Conservation (phyloP, 1,140 invertebrate genomes). For the Drosophila truncata region DNA sequence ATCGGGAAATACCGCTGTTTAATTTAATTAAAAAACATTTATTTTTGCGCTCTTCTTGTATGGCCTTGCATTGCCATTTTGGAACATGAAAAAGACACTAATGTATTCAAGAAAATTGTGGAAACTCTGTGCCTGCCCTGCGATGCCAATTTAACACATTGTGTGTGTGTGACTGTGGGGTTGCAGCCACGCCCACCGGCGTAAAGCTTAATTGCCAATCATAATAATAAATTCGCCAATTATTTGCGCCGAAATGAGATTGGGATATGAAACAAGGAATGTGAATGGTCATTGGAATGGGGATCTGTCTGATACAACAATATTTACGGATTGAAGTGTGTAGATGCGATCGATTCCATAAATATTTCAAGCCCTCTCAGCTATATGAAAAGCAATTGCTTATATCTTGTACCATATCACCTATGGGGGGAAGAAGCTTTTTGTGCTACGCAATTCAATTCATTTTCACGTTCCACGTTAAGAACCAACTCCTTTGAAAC, state of each 20-base stretch:
- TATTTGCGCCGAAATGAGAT: slow-evolving; percentile 18
- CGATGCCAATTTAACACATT: slow-evolving; percentile 19
- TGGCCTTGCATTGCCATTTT: slow-evolving; percentile 42
- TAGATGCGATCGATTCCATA: not conserved
- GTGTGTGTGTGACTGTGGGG: not conserved
- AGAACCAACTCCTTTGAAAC: too few species aligned
- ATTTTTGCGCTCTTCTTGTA: not conserved
- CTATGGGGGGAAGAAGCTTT: not conserved
- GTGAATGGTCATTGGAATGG: not conserved
- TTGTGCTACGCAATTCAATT: not conserved
- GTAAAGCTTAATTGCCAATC: slow-evolving; percentile 38
- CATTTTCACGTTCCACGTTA: too few species aligned
- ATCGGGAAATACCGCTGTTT: slow-evolving; percentile 26
- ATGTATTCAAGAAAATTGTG: slow-evolving; percentile 31
- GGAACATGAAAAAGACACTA: slow-evolving; percentile 20
- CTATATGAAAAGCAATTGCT: slow-evolving; percentile 6
- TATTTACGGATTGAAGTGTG: slow-evolving; percentile 5
- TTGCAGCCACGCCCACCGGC: slow-evolving; percentile 9
- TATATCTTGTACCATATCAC: not conserved
- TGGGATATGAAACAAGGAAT: slow-evolving; percentile 3
- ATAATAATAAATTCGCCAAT: slow-evolving; percentile 41
- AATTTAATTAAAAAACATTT: slow-evolving; percentile 5
- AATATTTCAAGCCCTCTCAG: slow-evolving; percentile 2
- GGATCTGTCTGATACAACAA: slow-evolving; percentile 17
- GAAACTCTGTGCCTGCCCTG: not conserved